Percentiles rank a stretch among this genome's conserved stretches.
Evolutionary conservation across 2,888 invertebrate genomes (phyloP).

Genomic region (Sympetrum striolatum): DNA sequence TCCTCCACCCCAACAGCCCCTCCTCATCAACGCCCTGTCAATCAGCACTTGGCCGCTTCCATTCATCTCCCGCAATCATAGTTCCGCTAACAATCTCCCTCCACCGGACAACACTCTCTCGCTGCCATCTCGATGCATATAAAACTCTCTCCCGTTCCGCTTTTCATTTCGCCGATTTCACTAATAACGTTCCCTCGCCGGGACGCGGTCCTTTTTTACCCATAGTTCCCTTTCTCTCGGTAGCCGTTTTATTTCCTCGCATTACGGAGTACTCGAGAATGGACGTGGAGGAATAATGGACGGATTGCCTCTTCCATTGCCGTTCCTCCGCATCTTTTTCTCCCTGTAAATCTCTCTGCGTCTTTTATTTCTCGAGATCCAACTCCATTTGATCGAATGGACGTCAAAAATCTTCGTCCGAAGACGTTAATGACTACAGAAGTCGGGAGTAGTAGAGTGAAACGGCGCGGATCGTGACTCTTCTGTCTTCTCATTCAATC

Average conservation of each 20-base stretch:
- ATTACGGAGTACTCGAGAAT: neutral
- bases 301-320: neutral
- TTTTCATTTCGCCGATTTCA: neutral
- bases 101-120: neutral
- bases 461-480: neutral
- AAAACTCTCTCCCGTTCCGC: neutral
- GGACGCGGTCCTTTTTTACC: neutral
- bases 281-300: neutral
- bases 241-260: neutral
- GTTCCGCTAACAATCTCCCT: neutral
- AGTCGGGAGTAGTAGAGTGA: neutral
- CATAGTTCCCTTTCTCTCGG: neutral
- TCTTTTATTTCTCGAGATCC: neutral
- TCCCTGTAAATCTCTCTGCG: neutral
- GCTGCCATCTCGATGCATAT: neutral
- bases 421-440: neutral
- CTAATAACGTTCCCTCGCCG: neutral
- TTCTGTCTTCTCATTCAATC: neutral
- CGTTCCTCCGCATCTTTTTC: neutral
- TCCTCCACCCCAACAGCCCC: neutral
- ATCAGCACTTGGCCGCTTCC: neutral
- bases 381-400: neutral
- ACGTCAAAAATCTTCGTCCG: neutral
- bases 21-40: neutral
- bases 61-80: neutral